Percentiles rank a stretch among this genome's conserved stretches.
Conservation (phyloP, 2,888 invertebrate species). For the Agonopterix subpropinquella region DNA sequence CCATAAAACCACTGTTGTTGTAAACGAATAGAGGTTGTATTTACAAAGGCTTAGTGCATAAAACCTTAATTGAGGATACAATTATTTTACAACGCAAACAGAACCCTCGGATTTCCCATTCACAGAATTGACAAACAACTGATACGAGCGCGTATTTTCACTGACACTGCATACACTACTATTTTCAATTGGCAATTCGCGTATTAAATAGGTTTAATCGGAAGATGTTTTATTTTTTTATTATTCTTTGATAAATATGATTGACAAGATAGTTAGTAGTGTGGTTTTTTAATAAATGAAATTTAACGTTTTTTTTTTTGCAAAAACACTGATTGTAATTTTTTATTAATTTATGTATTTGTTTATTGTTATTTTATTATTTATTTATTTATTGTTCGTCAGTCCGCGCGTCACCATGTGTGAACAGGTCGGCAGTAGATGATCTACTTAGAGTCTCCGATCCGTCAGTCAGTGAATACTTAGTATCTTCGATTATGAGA, state of each 20-base stretch:
- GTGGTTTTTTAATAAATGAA: too few relatives aligned
- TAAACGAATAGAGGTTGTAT: conserved; percentile 41
- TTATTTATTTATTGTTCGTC: conserved; percentile 11
- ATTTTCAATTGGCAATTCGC: background rate
- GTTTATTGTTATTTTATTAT: conserved; percentile 6
- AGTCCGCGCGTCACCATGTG: conserved; percentile 20
- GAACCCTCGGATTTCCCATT: conserved; percentile 57
- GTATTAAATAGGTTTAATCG: too few relatives aligned
- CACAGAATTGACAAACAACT: conserved; percentile 46
- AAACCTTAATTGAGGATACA: conserved; percentile 48
- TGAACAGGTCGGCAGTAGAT: conserved; percentile 27
- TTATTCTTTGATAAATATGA: too few relatives aligned
- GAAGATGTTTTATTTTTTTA: too few relatives aligned
- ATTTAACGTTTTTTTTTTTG: too few relatives aligned
- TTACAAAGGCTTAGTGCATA: conserved; percentile 45
- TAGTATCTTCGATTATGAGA: too few relatives aligned
- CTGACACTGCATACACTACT: conserved; percentile 2
- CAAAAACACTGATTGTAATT: too few relatives aligned
- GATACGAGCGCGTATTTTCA: conserved; percentile 14
- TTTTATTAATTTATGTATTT: conserved; percentile 2
- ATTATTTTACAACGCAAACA: conserved; percentile 35
- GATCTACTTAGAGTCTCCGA: conserved; percentile 22
- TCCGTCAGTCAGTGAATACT: conserved; percentile 8
- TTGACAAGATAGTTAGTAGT: too few relatives aligned
- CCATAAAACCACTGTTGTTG: conserved; percentile 34